Base-by-base conservation (phyloP, 2,797 vertebrate species). In the Enteromius paludinosus region DNA sequence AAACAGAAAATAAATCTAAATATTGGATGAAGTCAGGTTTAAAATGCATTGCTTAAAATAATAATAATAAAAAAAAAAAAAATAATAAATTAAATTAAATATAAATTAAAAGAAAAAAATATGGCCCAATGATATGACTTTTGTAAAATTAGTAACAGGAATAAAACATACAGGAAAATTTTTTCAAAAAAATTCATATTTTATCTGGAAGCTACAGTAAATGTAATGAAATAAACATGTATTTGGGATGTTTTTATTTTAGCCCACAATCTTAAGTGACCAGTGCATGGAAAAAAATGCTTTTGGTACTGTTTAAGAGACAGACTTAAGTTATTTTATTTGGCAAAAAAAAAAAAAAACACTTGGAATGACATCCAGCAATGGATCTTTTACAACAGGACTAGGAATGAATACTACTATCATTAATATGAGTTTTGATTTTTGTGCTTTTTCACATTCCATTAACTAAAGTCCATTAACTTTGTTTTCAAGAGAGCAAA, bases 371-470 rank as follows among this genome's bases (percentile, higher is more conserved):
- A 28, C 38, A 45, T 17, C 14, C 41, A 70, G 4, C 0, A 20
- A 6, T 20, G 9, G 30, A 30, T 49, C 28, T 20, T 49, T 41
- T 11, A 41, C 4, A 68, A n/a, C 14, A 23, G 20, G 11, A 68
- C 45, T 6, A 71, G 5, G 9, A 52, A n/a, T 33, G 18, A n/a
- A n/a, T n/a, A n/a, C n/a, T n/a, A n/a, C n/a, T n/a, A n/a, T n/a
- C n/a, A n/a, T n/a, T n/a, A n/a, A n/a, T n/a, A n/a, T n/a, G n/a
- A n/a, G n/a, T n/a, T 70, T 28, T 0, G 7, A 18, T 47, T 70
- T 47, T 70, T 70, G 17, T 64, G 5, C 71, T 84, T 81, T 15
- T 65, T 64, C n/a, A n/a, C n/a, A n/a, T n/a, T n/a, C n/a, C n/a
- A n/a, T 73, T 74, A 52, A 73, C 74, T 73, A 2, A n/a, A 81